These are phyloP conservation scores for Tribolium freemani DNA, from an alignment of 2,888 invertebrate species.

Conservation along the genomic window DNA sequence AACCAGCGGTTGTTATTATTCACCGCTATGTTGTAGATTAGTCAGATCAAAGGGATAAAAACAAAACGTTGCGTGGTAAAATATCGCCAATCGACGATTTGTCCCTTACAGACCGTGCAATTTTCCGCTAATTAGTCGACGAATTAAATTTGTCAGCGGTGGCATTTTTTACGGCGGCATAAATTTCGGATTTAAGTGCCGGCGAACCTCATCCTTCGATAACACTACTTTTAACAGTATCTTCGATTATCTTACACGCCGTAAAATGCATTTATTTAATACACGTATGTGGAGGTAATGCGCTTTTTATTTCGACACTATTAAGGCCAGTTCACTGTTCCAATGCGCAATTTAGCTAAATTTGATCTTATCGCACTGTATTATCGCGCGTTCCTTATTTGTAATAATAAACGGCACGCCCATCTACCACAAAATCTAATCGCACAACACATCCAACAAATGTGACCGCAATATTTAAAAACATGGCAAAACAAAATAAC, in stretches of 20 bases:
- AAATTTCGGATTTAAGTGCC: slow-evolving; percentile 28
- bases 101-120: slow-evolving; percentile 11
- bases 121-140: slow-evolving; percentile 23
- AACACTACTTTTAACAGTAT: slow-evolving; percentile 24
- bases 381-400: slow-evolving; percentile 37
- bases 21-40: slow-evolving; percentile 51
- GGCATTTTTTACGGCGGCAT: slow-evolving; percentile 21
- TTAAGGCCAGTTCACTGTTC: slow-evolving; percentile 15
- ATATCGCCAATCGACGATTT: slow-evolving; percentile 34
- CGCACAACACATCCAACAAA: slow-evolving; percentile 25
- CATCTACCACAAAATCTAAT: slow-evolving; percentile 39
- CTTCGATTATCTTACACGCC: slow-evolving; percentile 14
- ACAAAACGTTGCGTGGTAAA: slow-evolving; percentile 46
- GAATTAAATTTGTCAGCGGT: slow-evolving; percentile 27
- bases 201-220: background rate
- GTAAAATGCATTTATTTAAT: slow-evolving; percentile 25
- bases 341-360: slow-evolving; percentile 26
- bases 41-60: slow-evolving; percentile 51
- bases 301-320: background rate
- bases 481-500: slow-evolving; percentile 10
- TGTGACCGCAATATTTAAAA: slow-evolving; percentile 29
- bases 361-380: slow-evolving; percentile 20
- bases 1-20: slow-evolving; percentile 50
- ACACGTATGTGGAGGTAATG: slow-evolving; percentile 2
- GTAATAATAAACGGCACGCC: slow-evolving; percentile 36